A percentile compares a stretch with the other conserved stretches of the same genome.
phyloP scores from a whole-genome alignment of 2,888 invertebrate genomes.

The Amphipyra berbera region DNA sequence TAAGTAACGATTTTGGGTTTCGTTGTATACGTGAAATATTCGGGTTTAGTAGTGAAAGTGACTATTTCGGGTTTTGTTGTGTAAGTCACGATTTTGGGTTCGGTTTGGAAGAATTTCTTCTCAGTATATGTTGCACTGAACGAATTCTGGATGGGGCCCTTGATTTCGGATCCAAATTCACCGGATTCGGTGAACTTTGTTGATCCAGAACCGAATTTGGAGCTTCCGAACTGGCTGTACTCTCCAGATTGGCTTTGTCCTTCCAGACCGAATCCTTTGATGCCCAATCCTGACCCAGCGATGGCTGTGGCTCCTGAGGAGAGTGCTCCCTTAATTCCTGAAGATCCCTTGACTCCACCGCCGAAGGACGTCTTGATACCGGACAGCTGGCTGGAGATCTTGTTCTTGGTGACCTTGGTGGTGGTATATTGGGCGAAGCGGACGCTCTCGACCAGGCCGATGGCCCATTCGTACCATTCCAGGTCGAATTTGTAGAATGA shows the following conservation, averaged over 20 bases:
- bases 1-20: slow-evolving; percentile 72
- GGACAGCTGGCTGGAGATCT: slow-evolving; percentile 65
- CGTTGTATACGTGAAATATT: slow-evolving; percentile 66
- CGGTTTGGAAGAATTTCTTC: slow-evolving; percentile 80
- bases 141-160: slow-evolving; percentile 76
- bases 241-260: slow-evolving; percentile 57
- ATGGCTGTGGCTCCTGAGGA: slow-evolving; percentile 26
- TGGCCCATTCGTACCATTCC: slow-evolving; percentile 90
- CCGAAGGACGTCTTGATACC: slow-evolving; percentile 47
- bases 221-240: slow-evolving; percentile 62
- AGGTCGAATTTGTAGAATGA: slow-evolving; percentile 91
- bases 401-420: slow-evolving; percentile 61
- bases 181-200: slow-evolving; percentile 47
- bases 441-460: slow-evolving; percentile 80
- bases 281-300: slow-evolving; percentile 28
- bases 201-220: slow-evolving; percentile 64
- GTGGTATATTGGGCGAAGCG: slow-evolving; percentile 76
- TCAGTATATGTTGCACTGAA: slow-evolving; percentile 79
- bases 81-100: slow-evolving; percentile 73
- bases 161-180: slow-evolving; percentile 68
- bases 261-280: slow-evolving; percentile 46
- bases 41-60: slow-evolving; percentile 72
- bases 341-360: slow-evolving; percentile 58
- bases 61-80: slow-evolving; percentile 70
- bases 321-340: slow-evolving; percentile 41